Conservation (phyloP, 2,113 vertebrate genomes). For the Chiloscyllium plagiosum region DNA sequence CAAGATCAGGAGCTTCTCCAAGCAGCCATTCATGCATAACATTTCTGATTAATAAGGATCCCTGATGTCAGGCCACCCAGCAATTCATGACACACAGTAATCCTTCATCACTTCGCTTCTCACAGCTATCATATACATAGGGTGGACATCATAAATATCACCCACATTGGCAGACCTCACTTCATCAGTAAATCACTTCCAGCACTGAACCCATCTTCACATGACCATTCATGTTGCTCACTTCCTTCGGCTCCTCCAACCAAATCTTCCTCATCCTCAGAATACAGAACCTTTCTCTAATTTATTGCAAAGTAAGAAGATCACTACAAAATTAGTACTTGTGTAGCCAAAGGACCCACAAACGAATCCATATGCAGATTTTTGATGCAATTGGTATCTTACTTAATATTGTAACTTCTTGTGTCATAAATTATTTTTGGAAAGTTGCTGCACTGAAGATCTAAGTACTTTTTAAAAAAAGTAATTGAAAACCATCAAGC, state of each 20-base stretch:
- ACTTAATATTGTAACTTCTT: background rate
- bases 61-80: no score
- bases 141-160: no score
- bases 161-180: background rate
- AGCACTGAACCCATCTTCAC: background rate
- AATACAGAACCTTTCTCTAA: background rate
- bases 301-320: background rate
- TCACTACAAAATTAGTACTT: background rate
- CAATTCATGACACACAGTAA: no score
- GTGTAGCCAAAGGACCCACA: background rate
- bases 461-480: background rate
- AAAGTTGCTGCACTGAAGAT: background rate
- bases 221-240: background rate
- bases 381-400: background rate
- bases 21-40: no score
- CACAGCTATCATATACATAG: no score
- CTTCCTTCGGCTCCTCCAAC: background rate
- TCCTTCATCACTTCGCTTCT: no score
- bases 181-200: background rate
- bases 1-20: no score
- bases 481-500: conserved; percentile 2
- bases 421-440: background rate
- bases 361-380: background rate
- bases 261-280: background rate
- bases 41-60: no score